Conservation (phyloP, 2,888 invertebrate species). For the Chironomus tentans region DNA sequence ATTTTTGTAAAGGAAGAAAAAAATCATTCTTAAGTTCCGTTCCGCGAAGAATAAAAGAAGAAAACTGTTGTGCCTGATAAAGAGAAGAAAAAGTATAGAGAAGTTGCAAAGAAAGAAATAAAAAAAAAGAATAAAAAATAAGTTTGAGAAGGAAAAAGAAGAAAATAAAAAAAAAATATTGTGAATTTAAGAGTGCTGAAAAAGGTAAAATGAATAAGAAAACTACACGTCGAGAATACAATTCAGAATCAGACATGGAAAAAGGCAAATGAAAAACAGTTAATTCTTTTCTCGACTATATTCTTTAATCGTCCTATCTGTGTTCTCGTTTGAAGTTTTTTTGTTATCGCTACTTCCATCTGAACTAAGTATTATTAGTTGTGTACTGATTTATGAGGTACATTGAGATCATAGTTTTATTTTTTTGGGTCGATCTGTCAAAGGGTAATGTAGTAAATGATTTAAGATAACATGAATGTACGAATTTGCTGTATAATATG, state of each 20-base stretch:
- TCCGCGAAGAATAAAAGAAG: conserved; percentile 2
- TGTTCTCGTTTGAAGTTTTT: background rate
- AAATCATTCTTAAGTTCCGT: conserved; percentile 11
- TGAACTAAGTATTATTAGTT: too few relatives aligned
- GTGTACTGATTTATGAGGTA: too few relatives aligned
- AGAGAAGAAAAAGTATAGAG: background rate
- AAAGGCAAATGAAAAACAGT: conserved; percentile 11
- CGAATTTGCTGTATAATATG: too few relatives aligned
- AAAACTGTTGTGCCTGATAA: conserved; percentile 20
- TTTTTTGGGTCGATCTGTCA: too few relatives aligned
- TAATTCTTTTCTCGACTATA: conserved; percentile 7
- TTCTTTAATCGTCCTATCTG: background rate
- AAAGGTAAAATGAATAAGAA: conserved; percentile 21
- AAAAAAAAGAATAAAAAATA: background rate
- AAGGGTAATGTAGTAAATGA: too few relatives aligned
- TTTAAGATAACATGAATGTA: too few relatives aligned
- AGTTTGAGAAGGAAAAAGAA: background rate
- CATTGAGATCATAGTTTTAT: too few relatives aligned
- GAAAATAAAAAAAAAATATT: background rate
- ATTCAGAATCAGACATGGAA: background rate
- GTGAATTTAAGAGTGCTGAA: background rate
- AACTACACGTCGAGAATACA: background rate
- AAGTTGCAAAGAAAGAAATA: background rate
- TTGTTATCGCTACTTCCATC: background rate
- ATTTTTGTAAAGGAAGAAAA: background rate